Evolutionary conservation across 2,797 vertebrate species (phyloP), one percentile per base, ranked within the genome.

Genomic region (Sebastes cheni): DNA sequence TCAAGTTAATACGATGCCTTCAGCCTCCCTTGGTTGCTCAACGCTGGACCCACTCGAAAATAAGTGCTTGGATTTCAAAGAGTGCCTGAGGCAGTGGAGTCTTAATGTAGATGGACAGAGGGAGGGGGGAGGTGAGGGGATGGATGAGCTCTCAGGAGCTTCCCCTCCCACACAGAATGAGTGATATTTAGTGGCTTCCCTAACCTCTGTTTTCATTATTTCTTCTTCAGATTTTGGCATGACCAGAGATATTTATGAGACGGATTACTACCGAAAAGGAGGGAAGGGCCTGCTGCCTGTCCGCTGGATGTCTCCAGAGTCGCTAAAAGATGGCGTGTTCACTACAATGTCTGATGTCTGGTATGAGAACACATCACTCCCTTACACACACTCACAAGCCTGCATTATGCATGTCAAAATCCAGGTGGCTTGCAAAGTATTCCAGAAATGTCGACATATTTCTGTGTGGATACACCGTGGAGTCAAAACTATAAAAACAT

Each of bases 191-290:
- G 69, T 80, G 42, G 82, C 59, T 90, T 70, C 60, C 66, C 80
- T 61, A 80, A 89, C 80, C 75, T 88, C 59, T 81, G 60, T 79
- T 85, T 88, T 75, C 8, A 20, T 81, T 86, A 69, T 85, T 80
- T 81, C 16, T 72, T 60, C 75, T 34, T 30, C 85, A 99, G 99
- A 99, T 94, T 99, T 99, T 86, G 99, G 99, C 86, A 99, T 99
- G 99, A 99, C 98, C 0, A 96, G 99, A 88, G 99, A 99, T 87
- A 99, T 99, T 95, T 99, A 99, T 4, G 99, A 99, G 96, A 99
- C 99, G 0, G 99, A 99, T 95, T 99, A 99, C 92, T 99, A 99
- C 89, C 94, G 99, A 64, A 99, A 99, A 92, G 99, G 99, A 87
- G 99, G 99, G 71, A 99, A 99, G 61, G 99, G 99, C n/a, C 88